Conservation (phyloP, 2,888 invertebrate genomes). For the Harpalus rufipes region DNA sequence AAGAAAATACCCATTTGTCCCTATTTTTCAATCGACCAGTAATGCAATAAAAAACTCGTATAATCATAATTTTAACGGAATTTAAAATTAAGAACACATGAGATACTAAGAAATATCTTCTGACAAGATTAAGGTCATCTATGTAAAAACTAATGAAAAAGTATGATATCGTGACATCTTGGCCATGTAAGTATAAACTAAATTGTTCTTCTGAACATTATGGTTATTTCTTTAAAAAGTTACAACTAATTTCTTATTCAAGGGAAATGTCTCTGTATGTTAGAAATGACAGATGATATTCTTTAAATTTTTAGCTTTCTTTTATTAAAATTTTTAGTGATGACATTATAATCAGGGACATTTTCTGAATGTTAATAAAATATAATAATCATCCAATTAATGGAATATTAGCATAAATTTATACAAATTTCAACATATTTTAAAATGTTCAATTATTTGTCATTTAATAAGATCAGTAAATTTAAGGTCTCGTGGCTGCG, state of each 20-base stretch:
- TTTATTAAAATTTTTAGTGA: constrained; percentile 43
- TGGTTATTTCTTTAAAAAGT: constrained; percentile 21
- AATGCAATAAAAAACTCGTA: not conserved
- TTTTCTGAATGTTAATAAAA: not conserved
- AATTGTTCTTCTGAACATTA: constrained; percentile 27
- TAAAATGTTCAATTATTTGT: not conserved
- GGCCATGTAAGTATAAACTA: constrained; percentile 9
- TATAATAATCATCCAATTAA: not conserved
- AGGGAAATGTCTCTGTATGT: constrained; percentile 38
- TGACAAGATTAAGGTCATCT: constrained; percentile 29
- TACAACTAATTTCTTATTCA: constrained; percentile 27
- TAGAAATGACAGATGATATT: not conserved
- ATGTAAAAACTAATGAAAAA: constrained; percentile 16
- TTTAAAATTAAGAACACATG: not conserved
- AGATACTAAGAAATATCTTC: not conserved
- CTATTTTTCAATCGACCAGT: not conserved
- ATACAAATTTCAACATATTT: not conserved
- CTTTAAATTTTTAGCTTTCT: constrained; percentile 20
- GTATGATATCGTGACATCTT: not conserved
- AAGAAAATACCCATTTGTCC: no score
- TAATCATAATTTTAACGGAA: not conserved
- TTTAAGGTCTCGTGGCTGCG: no score
- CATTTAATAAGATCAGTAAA: no score
- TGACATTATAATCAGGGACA: not conserved
- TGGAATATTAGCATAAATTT: not conserved